Evolutionary conservation across 1,140 invertebrate genomes (phyloP), one percentile per base, ranked within the genome.

Genomic region (Lysiphlebus fabarum): DNA sequence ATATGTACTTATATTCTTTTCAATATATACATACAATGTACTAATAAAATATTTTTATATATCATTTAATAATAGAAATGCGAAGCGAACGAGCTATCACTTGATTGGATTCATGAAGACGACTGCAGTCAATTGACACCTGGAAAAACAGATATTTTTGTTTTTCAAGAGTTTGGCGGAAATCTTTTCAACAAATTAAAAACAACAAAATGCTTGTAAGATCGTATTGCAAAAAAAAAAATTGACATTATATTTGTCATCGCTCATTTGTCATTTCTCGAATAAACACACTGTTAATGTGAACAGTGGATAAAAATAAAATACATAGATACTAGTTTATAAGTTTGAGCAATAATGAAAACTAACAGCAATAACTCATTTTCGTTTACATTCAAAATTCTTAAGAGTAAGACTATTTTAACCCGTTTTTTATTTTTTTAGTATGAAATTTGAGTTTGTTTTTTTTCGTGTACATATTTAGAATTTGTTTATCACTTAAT

Each of bases 161-260:
- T 93, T 0, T 80, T 91, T 67, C 83, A 90, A 63, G 77, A 83
- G 26, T 92, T 93, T 77, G 78, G 83, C 64, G 90, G 90, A 38
- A 74, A 82, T 44, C 68, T 84, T 7, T 93, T 88, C 80, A 78
- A 86, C 11, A 83, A 84, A 65, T 70, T 92, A 1, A 78, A 79
- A 58, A 70, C 74, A 38, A 87, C 82, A 10, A 88, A 87, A 66
- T 86, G 86, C 60, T 77, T 85, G 83, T 89, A 82, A 84, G 86
- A 84, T 44, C 40, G 50, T 36, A 26, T 11, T 11, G n/a, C 12
- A 7, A 7, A 5, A 11, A 12, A n/a, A 45, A 45, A 12, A 12
- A 3, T 45, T 12, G 6, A 3, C 44, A 7, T 12, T 11, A 9
- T 12, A 12, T 45, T 11, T 7, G 3, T 12, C 44, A 45, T 45